Base-by-base conservation (phyloP, 2,113 vertebrate genomes). In the Salvelinus namaycush region DNA sequence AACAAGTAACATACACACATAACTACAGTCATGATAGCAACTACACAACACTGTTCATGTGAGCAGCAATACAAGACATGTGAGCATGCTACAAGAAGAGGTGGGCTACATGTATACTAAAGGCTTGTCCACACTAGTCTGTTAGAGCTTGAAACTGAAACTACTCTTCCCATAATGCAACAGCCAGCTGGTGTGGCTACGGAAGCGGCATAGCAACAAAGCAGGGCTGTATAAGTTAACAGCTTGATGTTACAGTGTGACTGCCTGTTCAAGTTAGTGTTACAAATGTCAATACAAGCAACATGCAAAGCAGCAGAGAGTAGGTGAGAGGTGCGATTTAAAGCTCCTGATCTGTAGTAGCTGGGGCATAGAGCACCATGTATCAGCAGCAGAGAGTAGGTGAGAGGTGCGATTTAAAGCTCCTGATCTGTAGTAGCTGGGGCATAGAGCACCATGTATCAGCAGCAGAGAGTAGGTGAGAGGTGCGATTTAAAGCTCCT, bases 121-220 rank as follows among this genome's bases (percentile, higher is more conserved):
- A 64, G 7, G 0, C 2, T 29, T 24, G 22, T 49, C 59, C 20
- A 22, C 51, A 67, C 22, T 57, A n/a, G 71, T 31, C 9, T 3
- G 12, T 0, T 27, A 26, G 74, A 65, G 12, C 27, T 68, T 62
- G 22, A 1, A 12, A 31, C 12, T 70, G 66, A 54, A 13, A 78
- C 67, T 48, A 39, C 77, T 68, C 48, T 81, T 77, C 27, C 54
- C 54, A 77, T 8, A 74, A 72, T 81, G 62, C 76, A 78, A 76
- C 31, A 81, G n/a, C 18, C 7, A 62, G n/a, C n/a, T 62, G 5
- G 0, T 62, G 6, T 62, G n/a, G 59, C 5, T 62, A 62, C n/a
- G n/a, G 2, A 62, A 62, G n/a, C 0, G 0, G 7, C 59, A 62
- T 62, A n/a, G n/a, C 59, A 62, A 22, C 6, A 62, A 62, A 62